phyloP scores from a whole-genome alignment of 2,113 vertebrate genomes.

The Vanacampus margaritifer region DNA sequence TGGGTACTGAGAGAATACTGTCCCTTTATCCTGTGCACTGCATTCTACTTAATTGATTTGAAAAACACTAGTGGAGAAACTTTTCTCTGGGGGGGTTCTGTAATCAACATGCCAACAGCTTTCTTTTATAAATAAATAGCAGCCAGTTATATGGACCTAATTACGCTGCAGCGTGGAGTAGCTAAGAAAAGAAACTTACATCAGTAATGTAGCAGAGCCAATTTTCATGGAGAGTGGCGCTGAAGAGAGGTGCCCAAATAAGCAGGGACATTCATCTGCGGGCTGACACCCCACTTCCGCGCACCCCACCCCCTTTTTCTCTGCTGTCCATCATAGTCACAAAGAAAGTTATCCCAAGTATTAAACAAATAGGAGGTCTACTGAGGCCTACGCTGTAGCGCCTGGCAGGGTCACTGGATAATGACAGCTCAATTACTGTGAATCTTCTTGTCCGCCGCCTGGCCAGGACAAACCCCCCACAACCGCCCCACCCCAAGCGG shows the following conservation, averaged over 20 bases:
- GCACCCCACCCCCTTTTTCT: slow-evolving; percentile 41
- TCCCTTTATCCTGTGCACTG: slow-evolving; percentile 84
- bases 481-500: slow-evolving; percentile 50
- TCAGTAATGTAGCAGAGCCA: slow-evolving; percentile 88
- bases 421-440: slow-evolving; percentile 82
- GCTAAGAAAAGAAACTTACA: slow-evolving; percentile 82
- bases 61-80: slow-evolving; percentile 85
- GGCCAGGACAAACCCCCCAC: slow-evolving; percentile 32
- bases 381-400: slow-evolving; percentile 49
- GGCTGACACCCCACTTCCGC: slow-evolving; percentile 52
- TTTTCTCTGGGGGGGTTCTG: slow-evolving; percentile 80
- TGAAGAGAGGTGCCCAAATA: slow-evolving; percentile 84
- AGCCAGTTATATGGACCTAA: slow-evolving; percentile 88
- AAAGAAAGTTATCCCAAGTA: slow-evolving; percentile 82
- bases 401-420: slow-evolving; percentile 69
- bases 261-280: slow-evolving; percentile 80
- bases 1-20: slow-evolving; percentile 77
- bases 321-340: slow-evolving; percentile 60
- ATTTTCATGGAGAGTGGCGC: slow-evolving; percentile 83
- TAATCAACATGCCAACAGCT: slow-evolving; percentile 86
- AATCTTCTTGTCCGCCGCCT: slow-evolving; percentile 58
- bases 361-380: slow-evolving; percentile 79
- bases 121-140: slow-evolving; percentile 97
- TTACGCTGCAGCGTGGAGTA: slow-evolving; percentile 81
- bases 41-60: slow-evolving; percentile 97